Evolutionary conservation across 2,888 invertebrate species (phyloP), one percentile per base, ranked within the genome.

Genomic region (Timema cristinae): DNA sequence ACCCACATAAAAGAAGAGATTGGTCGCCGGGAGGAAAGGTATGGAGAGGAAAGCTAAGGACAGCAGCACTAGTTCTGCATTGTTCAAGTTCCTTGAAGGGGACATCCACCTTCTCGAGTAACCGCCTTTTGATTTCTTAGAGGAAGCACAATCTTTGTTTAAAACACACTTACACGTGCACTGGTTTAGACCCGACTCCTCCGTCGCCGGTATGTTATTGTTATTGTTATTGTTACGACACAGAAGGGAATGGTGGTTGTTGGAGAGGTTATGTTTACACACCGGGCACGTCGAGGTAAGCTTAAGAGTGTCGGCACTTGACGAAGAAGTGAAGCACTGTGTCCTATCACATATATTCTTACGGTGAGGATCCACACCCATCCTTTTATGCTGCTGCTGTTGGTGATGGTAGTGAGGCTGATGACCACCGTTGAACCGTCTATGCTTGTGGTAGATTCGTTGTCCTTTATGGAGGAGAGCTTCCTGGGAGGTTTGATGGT

Each of bases 1-100:
- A 68, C 98, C 98, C 74, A 98, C 98, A 83, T 98, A 97, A 86
- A 97, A 97, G 83, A 98, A 91, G 78, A 97, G 85, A 87, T 98
- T 98, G 79, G 95, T 92, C 75, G 98, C 97, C 76, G 97, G 98
- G 80, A 98, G 86, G 85, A 97, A 98, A 75, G 98, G 97, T 78
- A 98, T 86, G 77, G 92, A 89, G 81, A 97, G 87, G 80, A 98
- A 89, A 67, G 87, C 84, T 74, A 88, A 77, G 50, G 84, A 82
- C 70, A 85, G 77, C 69, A 91, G 89, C 76, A 91, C 85, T 77
- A 90, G 88, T 82, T 71, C 70, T 9, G 68, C 50, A 54, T 56
- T 66, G 51, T 54, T 68, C 32, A 69, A 49, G 47, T 69, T 13
- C 54, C 48, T 10, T 0, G 49, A 2, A 0, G 59, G 50, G 32